Base-by-base conservation (phyloP, 2,797 vertebrate species). In the Glossophaga mutica region DNA sequence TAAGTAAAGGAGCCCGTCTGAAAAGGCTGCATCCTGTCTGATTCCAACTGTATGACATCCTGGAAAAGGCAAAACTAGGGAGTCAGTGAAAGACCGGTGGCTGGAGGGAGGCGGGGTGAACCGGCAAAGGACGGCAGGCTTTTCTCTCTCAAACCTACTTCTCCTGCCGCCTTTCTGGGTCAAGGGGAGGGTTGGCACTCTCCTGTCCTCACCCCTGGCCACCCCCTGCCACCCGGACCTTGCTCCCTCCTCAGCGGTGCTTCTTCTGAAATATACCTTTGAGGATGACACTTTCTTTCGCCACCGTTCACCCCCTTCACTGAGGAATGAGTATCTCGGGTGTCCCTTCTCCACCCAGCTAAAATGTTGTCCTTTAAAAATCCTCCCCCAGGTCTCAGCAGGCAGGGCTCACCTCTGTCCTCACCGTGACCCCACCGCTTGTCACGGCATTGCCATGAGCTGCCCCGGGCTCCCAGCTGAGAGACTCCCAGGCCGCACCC, bases 141-240 rank as follows among this genome's bases (percentile, higher is more conserved):
- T 50, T 26, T 34, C 34, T 59, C 42, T 22, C 24, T 19, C 37
- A 26, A 15, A 44, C 32, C 55, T 26, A 3, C 15, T 34, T 22
- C 87, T 29, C 9, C 15, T 22, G 29, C n/a, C 1, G 19, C 24
- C 46, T 37, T 59, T 32, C n/a, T 0, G 0, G 34, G 55, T 16
- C 6, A 24, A 3, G 37, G 52, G 1, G 52, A 4, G 16, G 14
- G 8, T 14, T 39, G 18, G 24, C 22, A 34, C 12, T 26, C 19
- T 0, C 6, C 3, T 4, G 65, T 21, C 21, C n/a, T 24, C 34
- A 1, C 1, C 16, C 7, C 67, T 16, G 0, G 7, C 52, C 29
- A 2, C 0, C 46, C 2, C 11, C 1, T 0, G 5, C 6, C 78
- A 9, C 12, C 32, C 24, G 0, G 0, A 16, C 42, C 22, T 6